A percentile compares a stretch with the other conserved stretches of the same genome.
Evolutionary conservation across 2,888 invertebrate species (phyloP).

Genomic region (Scaeva pyrastri): DNA sequence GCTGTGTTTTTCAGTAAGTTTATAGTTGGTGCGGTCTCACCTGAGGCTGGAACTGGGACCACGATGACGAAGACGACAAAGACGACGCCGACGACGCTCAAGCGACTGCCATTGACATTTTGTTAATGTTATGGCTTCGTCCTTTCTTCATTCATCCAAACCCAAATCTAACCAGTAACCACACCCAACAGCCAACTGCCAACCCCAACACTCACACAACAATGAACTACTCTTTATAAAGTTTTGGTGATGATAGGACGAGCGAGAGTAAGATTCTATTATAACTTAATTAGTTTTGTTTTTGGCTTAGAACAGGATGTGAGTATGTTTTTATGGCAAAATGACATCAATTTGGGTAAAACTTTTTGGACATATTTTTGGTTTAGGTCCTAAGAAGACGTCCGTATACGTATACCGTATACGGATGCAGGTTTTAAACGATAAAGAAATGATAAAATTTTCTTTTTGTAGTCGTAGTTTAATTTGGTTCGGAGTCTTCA

Average conservation of each 20-base stretch:
- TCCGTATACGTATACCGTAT: neutral
- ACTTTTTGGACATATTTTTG: slow-evolving; percentile 35
- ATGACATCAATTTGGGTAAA: slow-evolving; percentile 44
- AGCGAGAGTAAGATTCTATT: slow-evolving; percentile 41
- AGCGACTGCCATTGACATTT: slow-evolving; percentile 41
- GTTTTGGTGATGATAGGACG: slow-evolving; percentile 33
- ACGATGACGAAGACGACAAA: too few species aligned
- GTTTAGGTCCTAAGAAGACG: neutral
- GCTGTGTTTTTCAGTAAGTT: slow-evolving; percentile 12
- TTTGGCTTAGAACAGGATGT: slow-evolving; percentile 22
- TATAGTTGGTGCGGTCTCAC: slow-evolving; percentile 9
- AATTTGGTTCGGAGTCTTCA: neutral
- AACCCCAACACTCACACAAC: neutral
- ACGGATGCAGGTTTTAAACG: neutral
- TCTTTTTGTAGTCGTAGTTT: slow-evolving; percentile 5
- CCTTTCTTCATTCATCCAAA: neutral
- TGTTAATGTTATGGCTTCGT: slow-evolving; percentile 13
- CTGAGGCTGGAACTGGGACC: neutral
- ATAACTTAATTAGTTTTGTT: slow-evolving; percentile 68
- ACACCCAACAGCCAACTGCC: too few species aligned
- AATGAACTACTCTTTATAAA: neutral
- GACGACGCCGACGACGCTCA: neutral
- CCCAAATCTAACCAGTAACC: too few species aligned
- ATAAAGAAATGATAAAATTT: slow-evolving; percentile 34
- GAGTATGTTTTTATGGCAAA: slow-evolving; percentile 46